Base-by-base conservation (phyloP, 2,888 invertebrate genomes). In the Pheosia gnoma region DNA sequence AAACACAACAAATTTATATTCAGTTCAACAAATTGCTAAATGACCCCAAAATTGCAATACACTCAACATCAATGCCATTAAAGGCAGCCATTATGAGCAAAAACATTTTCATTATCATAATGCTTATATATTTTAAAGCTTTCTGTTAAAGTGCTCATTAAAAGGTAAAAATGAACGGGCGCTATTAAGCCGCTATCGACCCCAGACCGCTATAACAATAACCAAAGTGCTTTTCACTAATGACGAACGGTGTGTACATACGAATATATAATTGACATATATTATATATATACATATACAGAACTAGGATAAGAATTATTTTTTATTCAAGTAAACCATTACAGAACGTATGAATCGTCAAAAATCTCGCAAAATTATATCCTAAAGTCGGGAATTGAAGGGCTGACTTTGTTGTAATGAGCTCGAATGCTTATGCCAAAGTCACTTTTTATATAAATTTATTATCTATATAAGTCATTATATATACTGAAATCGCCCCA, bases 71-170 rank as follows among this genome's bases (percentile, higher is more conserved):
- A 61, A 63, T 70, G 62, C 57, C 61, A 61, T 11, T 53, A 41
- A 59, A 64, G 13, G 47, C 49, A 45, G 39, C 38, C 57, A 57
- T 57, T 45, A 41, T 56, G 63, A 63, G 62, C 56, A 58, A 62
- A 68, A 74, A 70, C 65, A 60, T 53, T 59, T 62, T 63, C 58
- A 65, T 58, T 61, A 61, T 53, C 65, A 49, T 59, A 59, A 54
- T 61, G 62, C 55, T 39, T 69, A 68, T 61, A 62, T 56, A 70
- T 79, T 77, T 79, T 70, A 65, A 79, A 75, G 77, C 80, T 82
- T 84, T 83, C 82, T 83, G 76, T 81, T 77, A 77, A 81, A 87
- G 83, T 85, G 84, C 82, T 87, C 87, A 86, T 88, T 88, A 87
- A 82, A 81, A 80, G 75, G 78, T 76, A 73, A 80, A 83, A 84